Evolutionary conservation across 2,113 vertebrate species (phyloP).

Genomic region (Lates calcarifer): DNA sequence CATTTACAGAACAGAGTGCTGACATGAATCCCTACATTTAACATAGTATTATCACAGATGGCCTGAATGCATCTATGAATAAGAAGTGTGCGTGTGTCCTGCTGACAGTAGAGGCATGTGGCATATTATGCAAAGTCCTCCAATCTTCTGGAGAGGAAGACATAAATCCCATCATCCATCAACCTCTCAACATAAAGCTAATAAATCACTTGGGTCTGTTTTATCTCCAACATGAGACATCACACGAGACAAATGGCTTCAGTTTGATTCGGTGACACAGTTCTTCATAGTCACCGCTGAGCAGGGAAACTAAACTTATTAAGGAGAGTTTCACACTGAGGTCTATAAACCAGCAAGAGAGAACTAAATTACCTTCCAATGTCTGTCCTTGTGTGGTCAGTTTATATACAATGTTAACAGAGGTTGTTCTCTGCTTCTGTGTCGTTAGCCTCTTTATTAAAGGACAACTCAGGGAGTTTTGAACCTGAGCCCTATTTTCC

Average conservation of each 20-base stretch:
- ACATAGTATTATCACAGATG: not conserved
- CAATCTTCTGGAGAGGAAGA: slow-evolving; percentile 7
- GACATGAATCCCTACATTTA: not conserved
- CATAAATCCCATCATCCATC: slow-evolving; percentile 28
- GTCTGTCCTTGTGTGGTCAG: not conserved
- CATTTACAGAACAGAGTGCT: not conserved
- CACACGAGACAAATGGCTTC: slow-evolving; percentile 15
- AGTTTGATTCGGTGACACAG: not conserved
- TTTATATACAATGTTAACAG: not conserved
- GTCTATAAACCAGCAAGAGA: no score
- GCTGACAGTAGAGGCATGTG: not conserved
- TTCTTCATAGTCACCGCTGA: not conserved
- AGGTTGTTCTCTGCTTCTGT: no score
- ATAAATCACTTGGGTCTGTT: not conserved
- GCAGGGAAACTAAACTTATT: slow-evolving; percentile 11
- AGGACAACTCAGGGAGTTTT: no score
- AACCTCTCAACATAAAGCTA: slow-evolving; percentile 7
- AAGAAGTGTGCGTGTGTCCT: not conserved
- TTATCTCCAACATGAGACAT: not conserved
- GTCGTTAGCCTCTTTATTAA: not conserved
- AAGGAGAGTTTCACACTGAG: not conserved
- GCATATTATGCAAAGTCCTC: slow-evolving; percentile 37
- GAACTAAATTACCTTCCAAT: not conserved
- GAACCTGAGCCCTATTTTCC: no score
- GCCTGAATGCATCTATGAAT: slow-evolving; percentile 27